Evolutionary conservation across 2,113 vertebrate genomes (phyloP).

Genomic region (Mesembrinibis cayennensis): DNA sequence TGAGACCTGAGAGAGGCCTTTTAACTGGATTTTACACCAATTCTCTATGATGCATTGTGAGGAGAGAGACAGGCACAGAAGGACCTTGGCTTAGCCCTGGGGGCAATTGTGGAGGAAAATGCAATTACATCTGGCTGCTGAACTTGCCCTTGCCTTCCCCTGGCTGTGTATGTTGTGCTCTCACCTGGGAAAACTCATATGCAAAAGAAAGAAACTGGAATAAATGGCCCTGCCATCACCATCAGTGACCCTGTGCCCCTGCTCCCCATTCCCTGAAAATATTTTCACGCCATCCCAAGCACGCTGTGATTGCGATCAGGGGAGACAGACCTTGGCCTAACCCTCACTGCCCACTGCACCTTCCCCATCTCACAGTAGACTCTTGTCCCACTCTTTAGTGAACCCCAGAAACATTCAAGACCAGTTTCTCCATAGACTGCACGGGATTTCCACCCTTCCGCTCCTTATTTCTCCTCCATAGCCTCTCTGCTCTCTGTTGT

Average conservation of each 20-base stretch:
- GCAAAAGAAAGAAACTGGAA: constrained; percentile 28
- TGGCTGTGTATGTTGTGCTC: constrained; percentile 52
- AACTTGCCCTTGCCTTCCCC: constrained; percentile 64
- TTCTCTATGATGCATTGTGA: constrained; percentile 51
- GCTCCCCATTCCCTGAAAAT: neutral
- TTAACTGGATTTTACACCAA: constrained; percentile 68
- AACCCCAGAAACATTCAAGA: neutral
- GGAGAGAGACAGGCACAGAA: constrained; percentile 18
- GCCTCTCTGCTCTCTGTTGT: neutral
- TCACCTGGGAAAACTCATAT: constrained; percentile 12
- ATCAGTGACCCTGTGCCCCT: neutral
- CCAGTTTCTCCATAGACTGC: neutral
- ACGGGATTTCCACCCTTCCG: neutral
- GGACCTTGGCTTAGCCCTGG: constrained; percentile 18
- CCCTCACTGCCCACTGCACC: neutral
- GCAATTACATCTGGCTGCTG: constrained; percentile 72
- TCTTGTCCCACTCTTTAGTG: neutral
- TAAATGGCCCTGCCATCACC: constrained; percentile 48
- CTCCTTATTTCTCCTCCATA: neutral
- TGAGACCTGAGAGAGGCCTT: constrained; percentile 36
- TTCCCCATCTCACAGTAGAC: neutral
- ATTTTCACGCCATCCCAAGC: neutral
- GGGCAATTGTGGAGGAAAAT: constrained; percentile 72
- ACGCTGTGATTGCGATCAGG: fast-evolving
- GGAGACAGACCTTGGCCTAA: neutral